These are phyloP conservation scores for Chionis minor DNA, from an alignment of 2,113 vertebrate genomes.

Conservation along the genomic window DNA sequence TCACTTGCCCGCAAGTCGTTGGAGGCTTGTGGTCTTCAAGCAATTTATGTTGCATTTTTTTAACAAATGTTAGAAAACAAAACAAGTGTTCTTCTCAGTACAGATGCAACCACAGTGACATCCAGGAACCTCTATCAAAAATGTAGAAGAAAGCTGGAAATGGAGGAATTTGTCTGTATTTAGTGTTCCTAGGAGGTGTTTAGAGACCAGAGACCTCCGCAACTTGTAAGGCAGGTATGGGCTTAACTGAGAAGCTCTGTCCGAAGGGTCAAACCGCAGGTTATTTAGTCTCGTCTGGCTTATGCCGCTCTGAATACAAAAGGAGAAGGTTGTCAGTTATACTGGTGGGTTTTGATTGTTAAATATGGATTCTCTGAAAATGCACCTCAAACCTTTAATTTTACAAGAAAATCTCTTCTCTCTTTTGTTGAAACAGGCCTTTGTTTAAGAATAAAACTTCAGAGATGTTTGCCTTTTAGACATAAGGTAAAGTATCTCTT, in stretches of 20 bases:
- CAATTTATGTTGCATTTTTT: not conserved
- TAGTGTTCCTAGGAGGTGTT: not conserved
- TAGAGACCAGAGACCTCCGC: not conserved
- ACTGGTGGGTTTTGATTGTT: not conserved
- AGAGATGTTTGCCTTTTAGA: slow-evolving; percentile 95
- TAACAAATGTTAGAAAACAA: not conserved
- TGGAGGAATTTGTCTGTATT: not conserved
- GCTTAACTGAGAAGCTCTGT: not conserved
- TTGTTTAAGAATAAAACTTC: slow-evolving; percentile 95
- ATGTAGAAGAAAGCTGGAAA: not conserved
- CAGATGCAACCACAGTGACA: not conserved
- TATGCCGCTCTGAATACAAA: not conserved
- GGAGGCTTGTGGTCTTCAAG: not conserved
- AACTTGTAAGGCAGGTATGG: not conserved
- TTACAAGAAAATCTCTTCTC: not conserved
- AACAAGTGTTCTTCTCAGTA: too few species aligned
- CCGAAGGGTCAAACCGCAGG: not conserved
- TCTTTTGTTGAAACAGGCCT: slow-evolving; percentile 79
- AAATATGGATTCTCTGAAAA: not conserved
- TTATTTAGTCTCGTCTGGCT: not conserved
- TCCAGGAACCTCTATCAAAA: not conserved
- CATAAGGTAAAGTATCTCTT: slow-evolving; percentile 86
- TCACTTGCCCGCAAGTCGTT: not conserved
- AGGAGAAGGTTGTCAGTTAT: not conserved
- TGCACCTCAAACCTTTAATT: not conserved